Percentiles rank a stretch among this genome's conserved stretches.
Conservation (phyloP, 1,140 invertebrate genomes). For the Aphelinus atriplicis region DNA sequence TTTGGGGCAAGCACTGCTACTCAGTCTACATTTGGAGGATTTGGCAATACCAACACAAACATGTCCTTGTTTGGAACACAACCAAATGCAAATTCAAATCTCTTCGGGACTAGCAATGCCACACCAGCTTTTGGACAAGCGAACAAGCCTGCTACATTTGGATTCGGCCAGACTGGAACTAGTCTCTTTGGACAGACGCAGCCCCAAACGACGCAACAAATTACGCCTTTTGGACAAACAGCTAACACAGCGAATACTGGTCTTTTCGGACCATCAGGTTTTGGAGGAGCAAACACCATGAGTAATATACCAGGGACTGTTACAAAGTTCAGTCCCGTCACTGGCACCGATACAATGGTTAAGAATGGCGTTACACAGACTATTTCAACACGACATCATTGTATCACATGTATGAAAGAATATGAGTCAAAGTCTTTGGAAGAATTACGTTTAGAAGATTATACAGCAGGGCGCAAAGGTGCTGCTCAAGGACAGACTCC, state of each 20-base stretch:
- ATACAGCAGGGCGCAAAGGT: slow-evolving; percentile 88
- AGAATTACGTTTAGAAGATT: slow-evolving; percentile 94
- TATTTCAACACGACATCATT: slow-evolving; percentile 92
- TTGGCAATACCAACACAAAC: slow-evolving; percentile 57
- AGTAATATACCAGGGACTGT: slow-evolving; percentile 74
- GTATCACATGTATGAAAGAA: slow-evolving; percentile 98
- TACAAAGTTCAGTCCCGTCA: slow-evolving; percentile 86
- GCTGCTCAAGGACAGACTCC: slow-evolving; percentile 63
- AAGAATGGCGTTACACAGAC: slow-evolving; percentile 84
- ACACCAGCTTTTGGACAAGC: slow-evolving; percentile 72
- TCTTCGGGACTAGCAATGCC: slow-evolving; percentile 62
- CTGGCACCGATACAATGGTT: slow-evolving; percentile 89
- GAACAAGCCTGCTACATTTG: slow-evolving; percentile 69
- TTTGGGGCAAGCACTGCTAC: slow-evolving; percentile 66
- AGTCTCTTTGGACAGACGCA: slow-evolving; percentile 70
- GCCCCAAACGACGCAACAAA: slow-evolving; percentile 57
- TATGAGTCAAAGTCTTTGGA: slow-evolving; percentile 95
- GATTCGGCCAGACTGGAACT: slow-evolving; percentile 65
- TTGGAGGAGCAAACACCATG: slow-evolving; percentile 65
- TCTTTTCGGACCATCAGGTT: slow-evolving; percentile 72
- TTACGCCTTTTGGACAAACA: slow-evolving; percentile 72
- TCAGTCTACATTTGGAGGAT: slow-evolving; percentile 62
- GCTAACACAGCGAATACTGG: slow-evolving; percentile 66
- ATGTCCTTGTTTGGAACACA: slow-evolving; percentile 61
- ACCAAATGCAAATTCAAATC: slow-evolving; percentile 61